Base-by-base conservation (phyloP, 2,113 vertebrate genomes). In the Rhegmatorhina hoffmannsi region DNA sequence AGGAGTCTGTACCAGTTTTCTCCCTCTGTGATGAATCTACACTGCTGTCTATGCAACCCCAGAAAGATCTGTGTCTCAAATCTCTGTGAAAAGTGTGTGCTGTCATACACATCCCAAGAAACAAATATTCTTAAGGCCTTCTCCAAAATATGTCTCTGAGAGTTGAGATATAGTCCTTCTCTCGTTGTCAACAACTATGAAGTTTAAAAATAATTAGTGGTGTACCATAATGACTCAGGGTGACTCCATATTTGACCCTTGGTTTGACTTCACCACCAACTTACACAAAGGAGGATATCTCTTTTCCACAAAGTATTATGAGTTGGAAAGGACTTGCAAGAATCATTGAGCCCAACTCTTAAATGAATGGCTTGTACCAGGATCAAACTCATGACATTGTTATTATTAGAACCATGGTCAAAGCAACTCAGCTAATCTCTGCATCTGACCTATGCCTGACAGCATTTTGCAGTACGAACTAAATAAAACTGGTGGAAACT, bases 191-290 rank as follows among this genome's bases (percentile, higher is more conserved):
- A 25, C 20, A 70, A 36, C 6, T 25, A 53, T n/a, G 17, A 76
- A 47, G 4, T 68, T 83, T 68, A 34, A 68, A 76, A 86, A 33
- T 15, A 36, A n/a, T 25, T 56, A 53, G 63, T 1, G 0, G 3
- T 50, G 14, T 68, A 36, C 9, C 8, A 12, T 73, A 78, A 52
- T 20, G 6, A 50, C 4, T 10, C 17, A 55, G 64, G 4, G 6
- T 1, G 2, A 6, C 9, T 63, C 5, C 0, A 3, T 17, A 16
- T 70, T 70, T 70, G 4, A 29, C 20, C 38, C 21, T 40, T 26
- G 13, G 25, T 49, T 33, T 74, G 28, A 55, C 17, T 23, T 31
- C 10, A 73, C 5, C 13, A 55, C 9, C 64, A 68, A 76, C 2
- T 60, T 25, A 7, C 38, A 31, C 10, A 11, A 10, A 26, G 58